Percentiles rank a stretch among this genome's conserved stretches.
Evolutionary conservation across 2,888 invertebrate species (phyloP).

Genomic region (Dorcus parallelipipedus): DNA sequence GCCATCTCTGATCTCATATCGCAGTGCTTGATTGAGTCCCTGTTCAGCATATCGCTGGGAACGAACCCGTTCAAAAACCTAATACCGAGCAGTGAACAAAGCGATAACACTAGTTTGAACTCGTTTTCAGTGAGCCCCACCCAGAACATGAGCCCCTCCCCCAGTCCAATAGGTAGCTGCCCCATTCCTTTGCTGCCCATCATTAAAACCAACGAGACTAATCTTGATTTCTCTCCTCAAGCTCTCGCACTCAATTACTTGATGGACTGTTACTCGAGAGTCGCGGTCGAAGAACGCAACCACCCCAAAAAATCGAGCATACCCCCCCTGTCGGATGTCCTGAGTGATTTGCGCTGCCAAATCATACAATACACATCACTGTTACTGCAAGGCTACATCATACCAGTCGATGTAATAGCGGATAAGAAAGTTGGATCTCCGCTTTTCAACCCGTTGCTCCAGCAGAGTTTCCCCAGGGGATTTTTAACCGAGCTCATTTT

Average conservation of each 20-base stretch:
- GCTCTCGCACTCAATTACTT: conserved; percentile 50
- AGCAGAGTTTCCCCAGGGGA: conserved; percentile 60
- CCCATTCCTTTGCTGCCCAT: conserved; percentile 40
- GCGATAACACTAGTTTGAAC: conserved; percentile 45
- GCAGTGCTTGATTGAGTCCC: conserved; percentile 54
- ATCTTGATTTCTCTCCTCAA: conserved; percentile 29
- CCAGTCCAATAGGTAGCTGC: conserved; percentile 38
- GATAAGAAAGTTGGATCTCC: conserved; percentile 5
- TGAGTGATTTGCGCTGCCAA: conserved; percentile 56
- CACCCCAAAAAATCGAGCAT: conserved; percentile 73
- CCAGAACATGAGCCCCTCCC: conserved; percentile 44
- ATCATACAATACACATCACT: conserved; percentile 57
- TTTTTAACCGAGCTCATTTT: conserved; percentile 61
- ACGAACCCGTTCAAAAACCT: conserved; percentile 43
- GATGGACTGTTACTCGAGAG: conserved; percentile 66
- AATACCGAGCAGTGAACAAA: conserved; percentile 29
- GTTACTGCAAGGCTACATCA: conserved; percentile 52
- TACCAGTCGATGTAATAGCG: conserved; percentile 18
- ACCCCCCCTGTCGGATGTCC: conserved; percentile 67
- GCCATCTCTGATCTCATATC: conserved; percentile 55
- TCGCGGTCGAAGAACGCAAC: conserved; percentile 69
- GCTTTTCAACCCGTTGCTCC: conserved; percentile 15
- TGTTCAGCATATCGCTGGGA: conserved; percentile 45
- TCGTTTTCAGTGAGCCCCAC: conserved; percentile 47
- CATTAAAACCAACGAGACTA: conserved; percentile 18